Evolutionary conservation across 2,797 vertebrate species (phyloP), one percentile per base, ranked within the genome.

Genomic region (Triplophysa bombifrons): DNA sequence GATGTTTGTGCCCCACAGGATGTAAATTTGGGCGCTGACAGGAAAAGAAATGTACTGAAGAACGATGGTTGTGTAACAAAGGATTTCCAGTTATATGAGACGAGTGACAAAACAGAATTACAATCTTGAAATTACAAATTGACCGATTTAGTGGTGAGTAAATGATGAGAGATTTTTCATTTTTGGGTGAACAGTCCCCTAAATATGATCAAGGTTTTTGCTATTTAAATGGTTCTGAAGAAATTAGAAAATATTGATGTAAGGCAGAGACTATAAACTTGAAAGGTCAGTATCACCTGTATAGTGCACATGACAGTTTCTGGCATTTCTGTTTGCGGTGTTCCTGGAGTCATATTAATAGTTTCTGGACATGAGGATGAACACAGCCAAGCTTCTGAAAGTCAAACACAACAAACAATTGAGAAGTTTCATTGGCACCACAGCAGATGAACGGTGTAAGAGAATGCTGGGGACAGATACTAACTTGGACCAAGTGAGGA

Each of bases 301-400:
- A 94, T 93, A 56, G 92, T 91, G 82, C 93, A 94, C 90, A 93
- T 90, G 1, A 91, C 20, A 2, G 56, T 85, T 69, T 78, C 84
- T 3, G 78, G 87, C 2, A 41, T 85, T 71, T 79, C 85, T 64
- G 79, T 80, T 74, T 67, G 85, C 4, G 78, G 84, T 63, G 85
- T 86, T 20, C 0, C 85, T 4, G 86, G 58, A 5, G 76, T 85
- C 87, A 90, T 88, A 60, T 88, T 83, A 66, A 85, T 85, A 16
- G 82, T 12, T 51, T 86, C 72, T 1, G 75, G 83, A 38, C 90
- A 87, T 19, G 88, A 34, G 0, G 85, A 70, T 9, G 87, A 6
- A 51, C 66, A 83, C 44, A 94, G 89, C 93, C 94, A 95, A 44
- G 87, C 85, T 78, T 92, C 93, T 94, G 73, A 38, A 58, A 65